phyloP scores from a whole-genome alignment of 2,797 vertebrate genomes.

The Cyclopterus lumpus region DNA sequence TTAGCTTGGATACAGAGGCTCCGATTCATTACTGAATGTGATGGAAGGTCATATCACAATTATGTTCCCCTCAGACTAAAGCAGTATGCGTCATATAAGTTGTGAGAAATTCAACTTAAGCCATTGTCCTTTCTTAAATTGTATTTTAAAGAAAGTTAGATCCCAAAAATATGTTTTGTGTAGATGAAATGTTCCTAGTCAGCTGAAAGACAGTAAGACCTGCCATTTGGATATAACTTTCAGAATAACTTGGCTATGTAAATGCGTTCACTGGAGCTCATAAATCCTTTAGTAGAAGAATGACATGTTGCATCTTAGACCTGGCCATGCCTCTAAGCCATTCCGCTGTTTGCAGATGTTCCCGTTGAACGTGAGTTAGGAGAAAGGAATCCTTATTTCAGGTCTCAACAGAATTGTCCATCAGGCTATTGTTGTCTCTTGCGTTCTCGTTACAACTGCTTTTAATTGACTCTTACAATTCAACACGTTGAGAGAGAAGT shows the following conservation, averaged over 20 bases:
- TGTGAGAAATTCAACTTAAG: background rate
- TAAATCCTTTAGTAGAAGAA: slow-evolving; percentile 52
- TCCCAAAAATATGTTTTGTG: background rate
- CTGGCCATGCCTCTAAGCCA: slow-evolving; percentile 34
- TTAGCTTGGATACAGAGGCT: background rate
- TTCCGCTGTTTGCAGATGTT: slow-evolving; percentile 55
- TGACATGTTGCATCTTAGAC: slow-evolving; percentile 45
- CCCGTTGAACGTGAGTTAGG: slow-evolving; percentile 36
- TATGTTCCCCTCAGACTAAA: background rate
- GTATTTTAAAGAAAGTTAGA: background rate
- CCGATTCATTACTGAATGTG: background rate
- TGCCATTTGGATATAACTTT: slow-evolving; percentile 3
- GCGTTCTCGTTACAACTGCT: slow-evolving; percentile 22
- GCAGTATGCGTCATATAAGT: background rate
- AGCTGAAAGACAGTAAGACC: background rate
- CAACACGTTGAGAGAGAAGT: slow-evolving; percentile 33
- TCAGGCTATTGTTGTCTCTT: slow-evolving; percentile 25
- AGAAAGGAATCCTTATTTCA: slow-evolving; percentile 62
- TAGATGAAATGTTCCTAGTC: background rate
- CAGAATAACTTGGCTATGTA: background rate
- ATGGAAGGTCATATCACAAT: background rate
- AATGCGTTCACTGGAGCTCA: slow-evolving; percentile 17
- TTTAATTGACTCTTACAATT: slow-evolving; percentile 33
- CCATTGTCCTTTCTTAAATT: background rate
- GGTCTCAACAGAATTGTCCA: slow-evolving; percentile 29